Base-by-base conservation (phyloP, 2,113 vertebrate species). In the Mesocricetus auratus region DNA sequence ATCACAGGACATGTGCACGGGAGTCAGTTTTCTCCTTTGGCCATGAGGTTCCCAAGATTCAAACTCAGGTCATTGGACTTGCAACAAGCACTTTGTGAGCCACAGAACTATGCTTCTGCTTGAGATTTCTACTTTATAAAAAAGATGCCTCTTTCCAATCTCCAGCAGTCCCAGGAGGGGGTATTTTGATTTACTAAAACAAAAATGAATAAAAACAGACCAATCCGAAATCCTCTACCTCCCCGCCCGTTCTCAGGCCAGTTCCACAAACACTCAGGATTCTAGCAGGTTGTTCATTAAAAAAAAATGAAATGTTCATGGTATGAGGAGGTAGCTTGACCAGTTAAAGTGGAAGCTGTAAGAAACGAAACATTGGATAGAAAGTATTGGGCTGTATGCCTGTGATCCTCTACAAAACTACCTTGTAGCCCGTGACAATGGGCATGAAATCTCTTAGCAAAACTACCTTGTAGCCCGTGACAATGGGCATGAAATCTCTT, bases 401-500 rank as follows among this genome's bases (percentile, higher is more conserved):
- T 89, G 16, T 79, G 56, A 82, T 74, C 78, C 81, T 89, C 78
- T 69, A 62, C 47, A 74, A 94, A 95, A 88, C 87, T 53, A 88
- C 53, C 50, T 29, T 1, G 0, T 16, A 42, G 19, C 15, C 62
- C 47, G 94, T 95, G 89, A 71, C 92, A 86, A 81, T n/a, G 62
- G 22, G 64, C 75, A 88, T 33, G 77, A 90, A 96, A 86, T 90
- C 71, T 82, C 93, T 96, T 94, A 96, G 86, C 78, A 95, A 95
- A 95, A 88, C 87, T 53, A 88, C 53, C 50, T 29, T 1, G 0
- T 16, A 42, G 19, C 15, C 62, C 47, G 94, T 95, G 89, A 71
- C 92, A 86, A 81, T n/a, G 62, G 22, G 64, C 75, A 88, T 33
- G 77, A 90, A 96, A 86, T 90, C 71, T 82, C 93, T 96, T 94